Evolutionary conservation across 2,888 invertebrate genomes (phyloP).

Genomic region (Stomorhina lunata): DNA sequence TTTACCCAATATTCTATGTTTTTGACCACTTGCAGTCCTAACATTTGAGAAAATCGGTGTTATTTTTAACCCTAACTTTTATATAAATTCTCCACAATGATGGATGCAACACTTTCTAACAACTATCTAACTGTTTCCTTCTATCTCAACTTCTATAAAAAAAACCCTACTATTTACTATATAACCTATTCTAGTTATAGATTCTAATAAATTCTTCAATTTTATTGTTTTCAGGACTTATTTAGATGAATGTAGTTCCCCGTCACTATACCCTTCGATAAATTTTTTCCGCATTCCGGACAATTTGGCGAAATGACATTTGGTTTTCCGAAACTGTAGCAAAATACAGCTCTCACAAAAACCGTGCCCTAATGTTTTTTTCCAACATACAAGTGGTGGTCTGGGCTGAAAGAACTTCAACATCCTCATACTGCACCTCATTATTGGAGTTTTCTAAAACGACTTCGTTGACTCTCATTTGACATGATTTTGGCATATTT

Average conservation of each 20-base stretch:
- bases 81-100: background rate
- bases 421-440: no score
- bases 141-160: background rate
- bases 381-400: background rate
- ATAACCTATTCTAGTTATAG: background rate
- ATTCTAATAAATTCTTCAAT: background rate
- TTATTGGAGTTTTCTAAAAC: no score
- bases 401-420: no score
- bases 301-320: no score
- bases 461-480: no score
- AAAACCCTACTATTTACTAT: background rate
- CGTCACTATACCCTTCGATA: background rate
- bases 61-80: background rate
- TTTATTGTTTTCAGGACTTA: background rate
- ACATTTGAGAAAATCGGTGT: slow-evolving; percentile 3
- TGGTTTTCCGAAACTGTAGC: background rate
- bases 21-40: slow-evolving; percentile 1
- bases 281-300: background rate
- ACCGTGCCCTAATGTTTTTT: background rate
- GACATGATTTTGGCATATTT: no score
- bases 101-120: background rate
- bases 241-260: background rate
- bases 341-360: background rate
- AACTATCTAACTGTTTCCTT: background rate
- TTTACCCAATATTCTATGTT: slow-evolving; percentile 21